Conservation (phyloP, 2,113 vertebrate genomes). For the Passer domesticus region DNA sequence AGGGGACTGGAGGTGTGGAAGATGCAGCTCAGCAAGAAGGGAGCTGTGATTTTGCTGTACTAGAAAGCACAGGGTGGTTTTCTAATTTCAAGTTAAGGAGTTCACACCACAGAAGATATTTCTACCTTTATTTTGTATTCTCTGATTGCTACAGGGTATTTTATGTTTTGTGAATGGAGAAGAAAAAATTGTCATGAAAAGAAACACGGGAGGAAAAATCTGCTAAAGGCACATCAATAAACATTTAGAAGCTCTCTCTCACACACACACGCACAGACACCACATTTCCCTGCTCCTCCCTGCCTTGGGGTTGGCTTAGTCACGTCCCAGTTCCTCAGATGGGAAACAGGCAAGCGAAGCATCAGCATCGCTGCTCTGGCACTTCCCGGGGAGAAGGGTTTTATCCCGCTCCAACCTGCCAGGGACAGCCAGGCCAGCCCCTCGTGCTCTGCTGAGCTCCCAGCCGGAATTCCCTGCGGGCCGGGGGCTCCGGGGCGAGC, state of each 20-base stretch:
- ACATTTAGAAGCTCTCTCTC: background rate
- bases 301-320: background rate
- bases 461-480: fast-evolving
- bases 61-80: background rate
- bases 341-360: background rate
- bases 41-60: background rate
- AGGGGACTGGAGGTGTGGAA: background rate
- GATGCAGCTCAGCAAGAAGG: background rate
- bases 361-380: background rate
- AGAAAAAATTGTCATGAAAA: background rate
- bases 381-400: background rate
- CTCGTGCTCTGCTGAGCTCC: fast-evolving
- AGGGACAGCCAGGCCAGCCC: background rate
- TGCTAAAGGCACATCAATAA: background rate
- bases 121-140: background rate
- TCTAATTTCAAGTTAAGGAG: background rate
- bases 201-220: background rate
- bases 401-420: background rate
- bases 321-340: background rate
- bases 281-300: background rate
- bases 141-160: background rate
- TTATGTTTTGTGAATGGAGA: background rate
- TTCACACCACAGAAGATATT: background rate
- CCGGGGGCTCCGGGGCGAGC: background rate
- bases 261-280: fast-evolving